Evolutionary conservation across 2,113 vertebrate genomes (phyloP).

Genomic region (Rhinogobius similis): DNA sequence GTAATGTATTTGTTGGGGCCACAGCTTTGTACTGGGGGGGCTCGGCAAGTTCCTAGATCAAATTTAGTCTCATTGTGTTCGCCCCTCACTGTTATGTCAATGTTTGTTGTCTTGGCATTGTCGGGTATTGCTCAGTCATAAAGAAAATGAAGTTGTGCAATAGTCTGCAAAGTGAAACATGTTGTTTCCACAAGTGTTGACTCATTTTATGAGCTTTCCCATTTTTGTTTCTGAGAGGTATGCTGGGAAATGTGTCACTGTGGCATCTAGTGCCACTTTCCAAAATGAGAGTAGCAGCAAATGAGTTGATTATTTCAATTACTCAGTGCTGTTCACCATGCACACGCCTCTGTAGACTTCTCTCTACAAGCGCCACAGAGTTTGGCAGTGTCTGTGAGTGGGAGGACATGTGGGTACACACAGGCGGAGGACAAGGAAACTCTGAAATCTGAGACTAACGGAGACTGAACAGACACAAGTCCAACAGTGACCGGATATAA

Average conservation of each 20-base stretch:
- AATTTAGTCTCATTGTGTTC: too few species aligned
- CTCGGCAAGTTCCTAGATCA: too few species aligned
- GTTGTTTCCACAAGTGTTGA: constrained; percentile 57
- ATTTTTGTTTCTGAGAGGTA: constrained; percentile 32
- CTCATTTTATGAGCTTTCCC: constrained; percentile 46
- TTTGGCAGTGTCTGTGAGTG: constrained; percentile 23
- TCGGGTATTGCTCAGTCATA: constrained; percentile 33
- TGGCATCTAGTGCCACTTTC: constrained; percentile 43
- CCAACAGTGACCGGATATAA: not conserved
- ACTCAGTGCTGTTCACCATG: constrained; percentile 41
- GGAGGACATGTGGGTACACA: constrained; percentile 7
- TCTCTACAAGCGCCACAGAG: constrained; percentile 28
- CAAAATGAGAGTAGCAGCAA: constrained; percentile 21
- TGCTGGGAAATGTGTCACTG: constrained; percentile 63
- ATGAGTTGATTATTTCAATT: constrained; percentile 58
- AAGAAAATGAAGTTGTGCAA: constrained; percentile 42
- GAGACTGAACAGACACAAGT: not conserved
- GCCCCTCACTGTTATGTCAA: constrained; percentile 20
- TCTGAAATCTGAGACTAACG: not conserved
- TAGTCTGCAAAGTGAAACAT: constrained; percentile 11
- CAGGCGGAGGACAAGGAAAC: not conserved
- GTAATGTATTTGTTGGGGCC: too few species aligned
- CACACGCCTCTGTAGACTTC: constrained; percentile 25
- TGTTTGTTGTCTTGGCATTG: constrained; percentile 45
- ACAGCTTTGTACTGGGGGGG: too few species aligned